Conservation (phyloP, 2,113 vertebrate genomes). For the Elaphurus davidianus region DNA sequence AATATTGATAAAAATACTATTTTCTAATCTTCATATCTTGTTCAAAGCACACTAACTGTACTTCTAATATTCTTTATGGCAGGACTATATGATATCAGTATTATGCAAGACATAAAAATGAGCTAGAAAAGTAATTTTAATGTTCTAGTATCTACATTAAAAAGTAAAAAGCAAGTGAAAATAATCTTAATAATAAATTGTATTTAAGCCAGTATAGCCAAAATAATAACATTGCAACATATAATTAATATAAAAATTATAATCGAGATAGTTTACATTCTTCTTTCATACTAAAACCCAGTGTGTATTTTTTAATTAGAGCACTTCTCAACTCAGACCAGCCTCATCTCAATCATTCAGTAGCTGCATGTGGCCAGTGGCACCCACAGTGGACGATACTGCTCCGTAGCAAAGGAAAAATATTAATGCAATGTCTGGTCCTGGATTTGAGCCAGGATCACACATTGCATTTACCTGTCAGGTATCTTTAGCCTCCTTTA, state of each 20-base stretch:
- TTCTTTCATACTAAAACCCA: neutral
- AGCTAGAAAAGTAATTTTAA: neutral
- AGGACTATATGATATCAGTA: neutral
- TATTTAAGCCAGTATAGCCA: neutral
- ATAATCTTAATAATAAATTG: neutral
- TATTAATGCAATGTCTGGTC: neutral
- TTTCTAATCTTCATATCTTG: neutral
- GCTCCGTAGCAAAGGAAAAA: neutral
- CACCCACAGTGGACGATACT: neutral
- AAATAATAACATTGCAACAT: neutral
- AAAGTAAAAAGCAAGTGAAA: neutral
- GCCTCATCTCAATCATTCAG: neutral
- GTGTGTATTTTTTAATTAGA: neutral
- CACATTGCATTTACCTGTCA: neutral
- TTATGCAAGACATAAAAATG: neutral
- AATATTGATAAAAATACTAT: neutral
- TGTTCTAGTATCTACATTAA: neutral
- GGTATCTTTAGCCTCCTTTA: neutral
- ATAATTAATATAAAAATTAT: slow-evolving; percentile 7
- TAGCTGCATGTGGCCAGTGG: neutral
- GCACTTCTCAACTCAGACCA: neutral
- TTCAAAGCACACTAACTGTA: neutral
- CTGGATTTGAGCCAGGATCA: neutral
- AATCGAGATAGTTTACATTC: neutral
- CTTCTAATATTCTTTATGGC: neutral